Conservation (phyloP, 2,797 vertebrate genomes). For the Pangasius mekongensis region DNA sequence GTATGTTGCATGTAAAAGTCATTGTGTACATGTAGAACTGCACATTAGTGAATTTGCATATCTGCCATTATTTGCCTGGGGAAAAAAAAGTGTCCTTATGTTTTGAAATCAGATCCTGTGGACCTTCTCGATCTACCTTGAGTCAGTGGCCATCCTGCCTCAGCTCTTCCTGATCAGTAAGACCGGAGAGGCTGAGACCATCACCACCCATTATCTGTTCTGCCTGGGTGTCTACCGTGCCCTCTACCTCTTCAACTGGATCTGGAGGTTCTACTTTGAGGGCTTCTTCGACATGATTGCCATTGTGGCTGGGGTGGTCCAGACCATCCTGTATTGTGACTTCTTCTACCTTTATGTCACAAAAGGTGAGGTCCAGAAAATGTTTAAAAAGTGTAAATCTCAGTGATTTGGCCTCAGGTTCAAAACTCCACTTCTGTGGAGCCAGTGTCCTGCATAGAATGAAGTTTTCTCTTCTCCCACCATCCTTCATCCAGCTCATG, state of each 20-base stretch:
- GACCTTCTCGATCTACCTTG: slow-evolving; percentile 99
- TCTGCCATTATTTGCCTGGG: not conserved
- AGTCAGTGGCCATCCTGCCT: slow-evolving; percentile 96
- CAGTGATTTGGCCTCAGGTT: not conserved
- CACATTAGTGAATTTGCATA: not conserved
- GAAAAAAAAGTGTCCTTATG: no score
- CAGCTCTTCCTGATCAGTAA: slow-evolving; percentile 99
- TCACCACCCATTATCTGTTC: slow-evolving; percentile 99
- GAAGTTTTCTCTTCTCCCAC: not conserved
- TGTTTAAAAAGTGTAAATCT: no score
- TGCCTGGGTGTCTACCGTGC: slow-evolving; percentile 93
- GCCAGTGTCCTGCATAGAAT: not conserved
- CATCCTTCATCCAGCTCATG: not conserved
- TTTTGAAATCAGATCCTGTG: slow-evolving; percentile 87
- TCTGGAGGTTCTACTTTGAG: slow-evolving; percentile 98
- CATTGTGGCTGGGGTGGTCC: slow-evolving; percentile 94
- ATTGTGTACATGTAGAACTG: not conserved
- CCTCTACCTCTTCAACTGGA: slow-evolving; percentile 98
- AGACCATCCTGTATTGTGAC: slow-evolving; percentile 98
- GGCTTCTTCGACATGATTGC: slow-evolving; percentile 98
- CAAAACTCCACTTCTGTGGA: slow-evolving; percentile 1
- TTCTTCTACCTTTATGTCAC: slow-evolving; percentile 99
- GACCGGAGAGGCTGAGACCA: slow-evolving; percentile 97
- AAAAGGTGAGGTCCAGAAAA: slow-evolving; percentile 83
- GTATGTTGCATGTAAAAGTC: slow-evolving; percentile 66